Base-by-base conservation (phyloP, 2,888 invertebrate species). In the Tribolium freemani region DNA sequence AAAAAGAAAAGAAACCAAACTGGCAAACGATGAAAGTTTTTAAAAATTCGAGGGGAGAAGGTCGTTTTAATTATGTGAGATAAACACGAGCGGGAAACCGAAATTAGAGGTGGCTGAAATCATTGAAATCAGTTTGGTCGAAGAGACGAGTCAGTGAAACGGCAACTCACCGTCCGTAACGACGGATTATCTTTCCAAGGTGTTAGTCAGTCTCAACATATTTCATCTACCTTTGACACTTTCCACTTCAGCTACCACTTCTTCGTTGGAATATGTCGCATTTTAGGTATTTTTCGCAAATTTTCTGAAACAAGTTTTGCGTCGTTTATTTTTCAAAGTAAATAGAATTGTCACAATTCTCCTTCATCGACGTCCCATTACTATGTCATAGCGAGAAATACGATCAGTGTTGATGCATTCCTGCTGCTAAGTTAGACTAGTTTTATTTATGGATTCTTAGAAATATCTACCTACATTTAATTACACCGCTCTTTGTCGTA, bases 161-260 rank as follows among this genome's bases (percentile, higher is more conserved):
- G 72, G 79, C 79, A 77, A 81, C 76, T 81, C 81, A 81, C 76
- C 66, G 74, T 79, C 76, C 70, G 69, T 81, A 81, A 81, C 81
- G 81, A 81, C 73, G 76, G 77, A 79, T 80, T 79, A 80, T 53
- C 53, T 64, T 61, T 46, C 61, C 46, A 20, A 63, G 63, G 63
- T 69, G 53, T 69, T 51, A 51, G 46, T 10, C 50, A 30, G 50
- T 51, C 30, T 50, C 5, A 21, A 38, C 11, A 20, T 9, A 30
- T 10, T 11, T 10, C 54, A 31, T 9, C 63, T 26, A 51, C 38
- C 51, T 61, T 61, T 48, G 48, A 48, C 48, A 61, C 61, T 61
- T 61, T 61, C 61, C 48, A 61, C 30, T 61, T 50, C 30, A 61
- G 48, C 46, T 61, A 46, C 57, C 67, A 57, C 58, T 38, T 69